These are phyloP conservation scores for Listronotus oregonensis DNA, from an alignment of 1,140 invertebrate genomes.

Conservation along the genomic window DNA sequence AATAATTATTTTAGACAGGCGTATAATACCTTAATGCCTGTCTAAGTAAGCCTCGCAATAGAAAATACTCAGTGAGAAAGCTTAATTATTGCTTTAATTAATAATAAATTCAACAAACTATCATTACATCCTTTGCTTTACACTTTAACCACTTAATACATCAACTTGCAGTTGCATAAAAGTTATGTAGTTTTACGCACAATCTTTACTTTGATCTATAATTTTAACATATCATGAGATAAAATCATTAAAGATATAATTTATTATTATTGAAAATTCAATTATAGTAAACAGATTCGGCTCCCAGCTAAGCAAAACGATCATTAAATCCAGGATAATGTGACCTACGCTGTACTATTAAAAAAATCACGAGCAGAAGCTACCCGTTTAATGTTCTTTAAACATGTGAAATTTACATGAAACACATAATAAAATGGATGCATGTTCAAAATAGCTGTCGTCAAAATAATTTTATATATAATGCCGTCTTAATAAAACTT, in stretches of 20 bases:
- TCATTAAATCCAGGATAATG: conserved; percentile 17
- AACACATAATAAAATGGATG: not conserved
- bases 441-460: not conserved
- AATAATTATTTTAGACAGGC: conserved; percentile 10
- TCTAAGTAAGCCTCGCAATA: no score
- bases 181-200: not conserved
- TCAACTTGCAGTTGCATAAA: not conserved
- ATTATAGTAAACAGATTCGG: conserved; percentile 7
- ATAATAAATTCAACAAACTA: conserved; percentile 8
- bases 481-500: not conserved
- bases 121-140: not conserved
- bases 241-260: not conserved
- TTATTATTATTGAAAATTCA: conserved; percentile 2
- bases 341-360: not conserved
- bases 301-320: not conserved
- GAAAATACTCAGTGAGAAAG: conserved; percentile 6
- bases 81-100: conserved; percentile 17
- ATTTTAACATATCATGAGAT: conserved; percentile 9
- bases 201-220: not conserved
- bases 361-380: not conserved
- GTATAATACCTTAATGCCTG: conserved; percentile 6
- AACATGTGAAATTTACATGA: conserved; percentile 11
- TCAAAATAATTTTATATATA: conserved; percentile 8
- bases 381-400: not conserved
- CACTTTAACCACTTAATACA: conserved; percentile 1